phyloP scores from a whole-genome alignment of 2,113 vertebrate genomes.

The Gobius niger region DNA sequence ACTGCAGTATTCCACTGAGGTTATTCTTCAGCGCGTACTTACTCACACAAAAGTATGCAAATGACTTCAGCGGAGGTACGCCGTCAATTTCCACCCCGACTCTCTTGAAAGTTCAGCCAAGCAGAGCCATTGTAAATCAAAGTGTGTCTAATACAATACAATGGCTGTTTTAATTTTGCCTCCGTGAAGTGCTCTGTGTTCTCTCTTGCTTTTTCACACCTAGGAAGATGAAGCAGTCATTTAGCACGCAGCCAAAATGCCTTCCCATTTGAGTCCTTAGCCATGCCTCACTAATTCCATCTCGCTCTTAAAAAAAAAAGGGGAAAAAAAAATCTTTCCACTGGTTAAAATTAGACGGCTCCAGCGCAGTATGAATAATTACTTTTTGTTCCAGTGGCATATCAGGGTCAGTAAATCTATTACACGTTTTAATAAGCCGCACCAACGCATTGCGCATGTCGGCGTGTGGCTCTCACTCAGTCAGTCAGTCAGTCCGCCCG shows the following conservation, averaged over 20 bases:
- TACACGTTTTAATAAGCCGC: constrained; percentile 79
- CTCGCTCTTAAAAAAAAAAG: constrained; percentile 54
- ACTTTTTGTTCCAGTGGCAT: constrained; percentile 79
- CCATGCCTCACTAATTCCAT: constrained; percentile 74
- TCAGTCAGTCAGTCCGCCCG: neutral
- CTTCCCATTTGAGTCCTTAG: constrained; percentile 71
- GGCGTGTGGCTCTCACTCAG: constrained; percentile 18
- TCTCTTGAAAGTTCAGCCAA: constrained; percentile 28
- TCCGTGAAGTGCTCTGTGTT: constrained; percentile 31
- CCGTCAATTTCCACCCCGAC: neutral
- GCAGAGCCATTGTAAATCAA: constrained; percentile 44
- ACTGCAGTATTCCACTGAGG: too few relatives aligned
- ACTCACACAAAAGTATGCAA: neutral
- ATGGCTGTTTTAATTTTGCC: constrained; percentile 48
- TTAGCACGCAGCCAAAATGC: constrained; percentile 64
- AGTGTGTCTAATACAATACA: constrained; percentile 47
- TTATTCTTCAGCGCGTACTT: too few relatives aligned
- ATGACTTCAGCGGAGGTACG: neutral
- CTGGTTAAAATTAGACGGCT: constrained; percentile 76
- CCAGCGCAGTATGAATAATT: constrained; percentile 77
- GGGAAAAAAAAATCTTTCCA: constrained; percentile 68
- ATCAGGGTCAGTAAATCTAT: constrained; percentile 82
- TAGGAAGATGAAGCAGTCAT: constrained; percentile 66
- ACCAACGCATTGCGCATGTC: constrained; percentile 41
- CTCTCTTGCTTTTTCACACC: constrained; percentile 52